Evolutionary conservation across 2,888 invertebrate species (phyloP).

Genomic region (Spodoptera littoralis): DNA sequence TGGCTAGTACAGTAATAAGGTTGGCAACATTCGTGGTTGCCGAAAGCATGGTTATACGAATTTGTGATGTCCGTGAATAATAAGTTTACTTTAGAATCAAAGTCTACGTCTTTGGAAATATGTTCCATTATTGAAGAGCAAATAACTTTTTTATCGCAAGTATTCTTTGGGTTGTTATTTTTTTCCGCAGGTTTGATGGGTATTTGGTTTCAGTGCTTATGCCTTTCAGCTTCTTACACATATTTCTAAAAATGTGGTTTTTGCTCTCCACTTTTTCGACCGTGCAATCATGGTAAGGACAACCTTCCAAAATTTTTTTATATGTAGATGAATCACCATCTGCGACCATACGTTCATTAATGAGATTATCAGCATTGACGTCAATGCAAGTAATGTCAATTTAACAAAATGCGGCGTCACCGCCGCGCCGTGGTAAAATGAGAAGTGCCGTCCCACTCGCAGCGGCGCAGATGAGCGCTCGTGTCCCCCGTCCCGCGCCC

Average conservation of each 20-base stretch:
- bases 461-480: too few relatives aligned
- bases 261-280: neutral
- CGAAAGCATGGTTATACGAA: neutral
- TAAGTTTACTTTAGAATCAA: neutral
- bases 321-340: too few relatives aligned
- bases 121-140: neutral
- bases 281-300: slow-evolving; percentile 1
- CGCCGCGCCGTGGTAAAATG: too few relatives aligned
- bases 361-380: too few relatives aligned
- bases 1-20: slow-evolving; percentile 18
- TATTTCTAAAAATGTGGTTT: neutral
- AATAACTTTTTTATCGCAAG: neutral
- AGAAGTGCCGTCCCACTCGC: too few relatives aligned
- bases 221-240: neutral
- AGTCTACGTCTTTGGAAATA: neutral
- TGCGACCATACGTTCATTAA: too few relatives aligned
- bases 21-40: too few relatives aligned
- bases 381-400: too few relatives aligned
- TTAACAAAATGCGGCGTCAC: too few relatives aligned
- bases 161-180: slow-evolving; percentile 2
- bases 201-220: slow-evolving; percentile 1
- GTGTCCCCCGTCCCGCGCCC: too few relatives aligned
- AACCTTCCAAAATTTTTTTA: too few relatives aligned
- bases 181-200: slow-evolving; percentile 1
- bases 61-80: neutral